Conservation (phyloP, 2,888 invertebrate species). For the Platerodrilus igneus region DNA sequence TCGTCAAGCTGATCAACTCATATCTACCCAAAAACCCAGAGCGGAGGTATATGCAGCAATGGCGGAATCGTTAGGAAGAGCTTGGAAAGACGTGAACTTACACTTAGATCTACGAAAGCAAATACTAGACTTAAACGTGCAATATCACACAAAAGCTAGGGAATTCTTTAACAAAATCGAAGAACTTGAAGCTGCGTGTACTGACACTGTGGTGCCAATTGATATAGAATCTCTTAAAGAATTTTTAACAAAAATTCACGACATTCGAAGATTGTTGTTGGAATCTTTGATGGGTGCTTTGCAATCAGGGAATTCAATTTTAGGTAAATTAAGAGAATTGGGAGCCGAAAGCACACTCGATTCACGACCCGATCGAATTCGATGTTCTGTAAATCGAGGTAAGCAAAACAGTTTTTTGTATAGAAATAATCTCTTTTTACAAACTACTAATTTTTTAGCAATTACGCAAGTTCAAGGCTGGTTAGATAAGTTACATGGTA, state of each 20-base stretch:
- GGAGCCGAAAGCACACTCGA: conserved; percentile 71
- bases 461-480: conserved; percentile 68
- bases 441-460: conserved; percentile 46
- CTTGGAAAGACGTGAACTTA: conserved; percentile 79
- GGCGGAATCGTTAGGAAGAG: conserved; percentile 71
- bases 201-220: conserved; percentile 61
- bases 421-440: not conserved
- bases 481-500: conserved; percentile 71
- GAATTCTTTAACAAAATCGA: conserved; percentile 67
- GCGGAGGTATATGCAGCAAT: conserved; percentile 82
- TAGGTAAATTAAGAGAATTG: conserved; percentile 70
- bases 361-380: conserved; percentile 60
- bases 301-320: conserved; percentile 70
- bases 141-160: conserved; percentile 68
- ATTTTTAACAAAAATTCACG: conserved; percentile 66
- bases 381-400: conserved; percentile 49
- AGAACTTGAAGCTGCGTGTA: conserved; percentile 64
- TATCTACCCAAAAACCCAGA: conserved; percentile 69
- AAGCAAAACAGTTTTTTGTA: conserved; percentile 18
- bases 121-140: conserved; percentile 71
- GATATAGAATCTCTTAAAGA: conserved; percentile 69
- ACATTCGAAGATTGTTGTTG: conserved; percentile 65
- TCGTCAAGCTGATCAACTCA: conserved; percentile 78
- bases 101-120: conserved; percentile 72
- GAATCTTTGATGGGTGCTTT: conserved; percentile 76